Evolutionary conservation across 2,888 invertebrate species (phyloP), one percentile per base, ranked within the genome.

Genomic region (Leptura quadrifasciata): DNA sequence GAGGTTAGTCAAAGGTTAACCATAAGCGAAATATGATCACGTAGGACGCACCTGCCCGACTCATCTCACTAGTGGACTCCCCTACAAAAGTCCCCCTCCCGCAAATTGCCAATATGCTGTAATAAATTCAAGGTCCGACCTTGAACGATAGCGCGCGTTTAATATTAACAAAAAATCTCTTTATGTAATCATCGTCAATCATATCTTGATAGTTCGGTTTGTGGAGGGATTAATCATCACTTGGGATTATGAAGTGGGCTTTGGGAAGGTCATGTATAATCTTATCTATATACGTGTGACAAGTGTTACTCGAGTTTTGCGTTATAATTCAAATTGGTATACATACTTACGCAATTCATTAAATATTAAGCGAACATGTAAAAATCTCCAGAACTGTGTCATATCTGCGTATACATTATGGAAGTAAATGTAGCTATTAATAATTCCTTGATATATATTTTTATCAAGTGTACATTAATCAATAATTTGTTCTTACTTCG

Each of bases 21-120:
- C 35, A 39, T 76, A 78, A 79, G 71, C 76, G 76, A 80, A 81
- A 82, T 80, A 81, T 80, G 80, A 81, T 82, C 82, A 82, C 81
- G 80, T 80, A 79, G 80, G 73, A 79, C 80, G 76, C 80, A 79
- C 83, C 79, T 81, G 83, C 63, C 60, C 57, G 54, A 64, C 72
- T 72, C 72, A 72, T 70, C 70, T 60, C 81, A 35, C 47, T 54
- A 52, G n/a, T 61, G 31, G 55, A 60, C 47, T 54, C 60, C 47
- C 70, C 70, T 58, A 71, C 58, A 47, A 57, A 64, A 54, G 60
- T 27, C 57, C 57, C 18, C 47, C 67, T 61, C 27, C 65, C 63
- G 18, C 54, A 47, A 54, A 31, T 47, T 12, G 47, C 65, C 64
- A 35, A 72, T 65, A 72, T 64, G 64, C 63, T 57, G 64, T 39